A percentile compares a stretch with the other conserved stretches of the same genome.
Evolutionary conservation across 1,140 invertebrate genomes (phyloP).

Genomic region (Psilanteris sp.): DNA sequence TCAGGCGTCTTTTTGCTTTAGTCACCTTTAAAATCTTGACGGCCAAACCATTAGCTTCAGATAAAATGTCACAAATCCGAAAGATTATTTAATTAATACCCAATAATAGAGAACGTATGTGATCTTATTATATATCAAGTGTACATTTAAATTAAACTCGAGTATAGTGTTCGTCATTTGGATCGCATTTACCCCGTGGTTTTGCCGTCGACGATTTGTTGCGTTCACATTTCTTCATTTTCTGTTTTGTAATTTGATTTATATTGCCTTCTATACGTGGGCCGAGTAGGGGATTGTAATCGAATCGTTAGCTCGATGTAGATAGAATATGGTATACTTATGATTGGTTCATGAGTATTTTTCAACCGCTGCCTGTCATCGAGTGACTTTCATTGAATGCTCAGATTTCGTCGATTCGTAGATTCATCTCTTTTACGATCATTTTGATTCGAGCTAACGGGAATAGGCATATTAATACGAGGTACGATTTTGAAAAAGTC

Average conservation of each 20-base stretch:
- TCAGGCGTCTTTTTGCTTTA: conserved; percentile 5
- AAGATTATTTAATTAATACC: too few relatives aligned
- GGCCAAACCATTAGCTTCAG: too few relatives aligned
- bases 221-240: neutral
- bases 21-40: neutral
- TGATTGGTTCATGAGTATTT: too few relatives aligned
- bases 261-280: too few relatives aligned
- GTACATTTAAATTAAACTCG: too few relatives aligned
- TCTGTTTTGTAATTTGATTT: too few relatives aligned
- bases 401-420: too few relatives aligned
- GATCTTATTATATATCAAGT: conserved; percentile 49
- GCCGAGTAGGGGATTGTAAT: too few relatives aligned
- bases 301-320: conserved; percentile 15
- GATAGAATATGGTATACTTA: neutral
- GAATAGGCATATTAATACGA: conserved; percentile 27
- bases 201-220: neutral
- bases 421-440: neutral
- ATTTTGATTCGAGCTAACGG: conserved; percentile 20
- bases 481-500: conserved; percentile 50
- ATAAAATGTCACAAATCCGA: too few relatives aligned
- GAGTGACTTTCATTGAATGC: too few relatives aligned
- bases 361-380: too few relatives aligned
- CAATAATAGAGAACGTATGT: conserved; percentile 10
- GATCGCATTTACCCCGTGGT: conserved; percentile 30
- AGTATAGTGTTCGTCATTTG: too few relatives aligned